Conservation (phyloP, 1,140 invertebrate genomes). For the Scaptomyza hsui region DNA sequence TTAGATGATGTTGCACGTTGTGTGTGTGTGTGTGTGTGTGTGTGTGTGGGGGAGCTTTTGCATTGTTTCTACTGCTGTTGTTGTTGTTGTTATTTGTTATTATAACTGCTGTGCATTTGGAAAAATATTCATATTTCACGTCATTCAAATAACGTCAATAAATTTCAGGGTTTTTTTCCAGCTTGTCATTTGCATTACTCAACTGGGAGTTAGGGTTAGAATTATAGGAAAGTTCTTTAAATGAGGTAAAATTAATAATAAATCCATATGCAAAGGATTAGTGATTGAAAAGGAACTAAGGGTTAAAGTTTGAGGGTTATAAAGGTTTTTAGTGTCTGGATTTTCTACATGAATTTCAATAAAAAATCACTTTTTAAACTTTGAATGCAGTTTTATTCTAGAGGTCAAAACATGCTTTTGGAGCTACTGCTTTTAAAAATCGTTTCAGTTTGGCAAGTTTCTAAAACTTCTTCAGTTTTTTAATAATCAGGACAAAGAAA, state of each 20-base stretch:
- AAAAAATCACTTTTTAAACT: too few relatives aligned
- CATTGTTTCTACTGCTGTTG: background rate
- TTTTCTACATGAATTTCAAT: too few relatives aligned
- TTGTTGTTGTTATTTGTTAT: slow-evolving; percentile 6
- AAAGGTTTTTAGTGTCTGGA: too few relatives aligned
- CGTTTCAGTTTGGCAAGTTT: background rate
- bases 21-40: slow-evolving; percentile 7
- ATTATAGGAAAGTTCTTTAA: slow-evolving; percentile 6
- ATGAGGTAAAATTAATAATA: background rate
- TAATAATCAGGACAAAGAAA: background rate
- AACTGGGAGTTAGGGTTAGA: slow-evolving; percentile 23
- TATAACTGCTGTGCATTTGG: slow-evolving; percentile 28
- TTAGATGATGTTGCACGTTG: slow-evolving; percentile 58
- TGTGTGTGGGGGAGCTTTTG: slow-evolving; percentile 10
- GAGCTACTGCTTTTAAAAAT: background rate
- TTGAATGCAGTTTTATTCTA: background rate
- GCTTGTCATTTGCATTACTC: slow-evolving; percentile 5
- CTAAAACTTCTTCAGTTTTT: slow-evolving; percentile 18
- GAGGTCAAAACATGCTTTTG: too few relatives aligned
- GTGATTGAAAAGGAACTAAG: too few relatives aligned
- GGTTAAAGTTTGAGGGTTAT: too few relatives aligned
- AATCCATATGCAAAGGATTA: background rate
- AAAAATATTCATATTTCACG: slow-evolving; percentile 53
- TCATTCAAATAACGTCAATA: slow-evolving; percentile 49
- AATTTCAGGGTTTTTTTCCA: slow-evolving; percentile 33